Evolutionary conservation across 1,140 invertebrate genomes (phyloP), one percentile per base, ranked within the genome.

Genomic region (Brachionus sp.): DNA sequence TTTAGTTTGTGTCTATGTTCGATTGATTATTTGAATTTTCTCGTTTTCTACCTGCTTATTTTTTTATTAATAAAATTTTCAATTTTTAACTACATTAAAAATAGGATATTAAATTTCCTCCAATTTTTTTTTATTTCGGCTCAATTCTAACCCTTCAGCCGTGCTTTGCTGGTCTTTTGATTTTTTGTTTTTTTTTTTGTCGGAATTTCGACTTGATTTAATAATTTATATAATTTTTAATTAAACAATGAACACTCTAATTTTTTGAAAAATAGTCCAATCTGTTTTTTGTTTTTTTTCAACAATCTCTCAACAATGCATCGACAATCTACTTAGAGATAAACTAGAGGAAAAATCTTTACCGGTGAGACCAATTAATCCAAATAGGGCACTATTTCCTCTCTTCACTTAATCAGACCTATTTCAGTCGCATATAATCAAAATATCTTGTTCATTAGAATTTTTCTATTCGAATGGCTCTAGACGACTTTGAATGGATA

Each of bases 71-170:
- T 19, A 57, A 57, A 57, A 57, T 23, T 57, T 57, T 25, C 29
- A 57, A 57, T 19, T 57, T 57, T 57, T 25, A 57, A 57, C 50
- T 57, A 57, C 50, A 57, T 57, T 57, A 57, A 57, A 66, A 66
- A 37, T 39, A 70, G 66, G 66, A 70, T 70, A 70, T 70, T 70
- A 70, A 70, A 70, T 70, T 37, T 70, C 66, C 66, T 37, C 66
- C 5, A 37, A 39, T 70, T 68, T 33, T 70, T 68, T 33, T 68
- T 57, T 6, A 57, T 16, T 57, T 57, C 33, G 4, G 64, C 33
- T 29, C 33, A n/a, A 33, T 64, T 64, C 33, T 66, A 6, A 33
- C 33, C 29, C 64, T 66, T 66, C 64, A 33, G 25, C 33, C 25
- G 16, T 12, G 25, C 25, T 37, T 39, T 70, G n/a, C 66, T 70